Evolutionary conservation across 2,888 invertebrate genomes (phyloP), one percentile per base, ranked within the genome.

Genomic region (Lydus trimaculatus): DNA sequence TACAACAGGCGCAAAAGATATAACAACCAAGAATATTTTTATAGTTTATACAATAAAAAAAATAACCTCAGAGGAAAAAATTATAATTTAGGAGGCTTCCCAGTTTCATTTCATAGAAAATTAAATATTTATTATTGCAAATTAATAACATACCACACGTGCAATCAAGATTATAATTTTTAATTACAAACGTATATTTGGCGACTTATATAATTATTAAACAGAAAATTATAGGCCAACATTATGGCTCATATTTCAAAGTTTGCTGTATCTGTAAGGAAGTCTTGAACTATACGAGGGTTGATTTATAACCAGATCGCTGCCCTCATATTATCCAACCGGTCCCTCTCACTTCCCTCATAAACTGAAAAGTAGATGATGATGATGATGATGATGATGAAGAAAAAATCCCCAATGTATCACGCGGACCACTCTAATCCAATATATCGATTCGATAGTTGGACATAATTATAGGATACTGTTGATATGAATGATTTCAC

Each of bases 141-240:
- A 70, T 69, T 69, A 72, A 72, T 72, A 69, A 66, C 52, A 62
- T 65, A 64, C 72, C 72, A 70, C 72, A 70, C 72, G 68, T 69
- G 61, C 63, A 65, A 72, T 70, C 72, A 72, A 70, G 70, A 72
- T 67, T 70, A 70, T 72, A 72, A 72, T 72, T 72, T 72, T 72
- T 72, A 72, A 72, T 72, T 72, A 69, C 64, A 66, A 60, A 36
- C 64, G 70, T 72, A 72, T 72, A 72, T 72, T 72, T 64, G 64
- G 43, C 31, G 70, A 68, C 70, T 70, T 70, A 68, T 72, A 72
- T 72, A 72, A 70, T 70, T 72, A 72, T 72, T 72, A 70, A 59
- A 58, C 64, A 62, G 70, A 70, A 72, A 72, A 72, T 72, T 72
- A 72, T 70, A 72, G 72, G 15, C 61, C 69, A 65, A 69, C 63